Percentiles rank a stretch among this genome's conserved stretches.
These are phyloP conservation scores for Ladona fulva DNA, from an alignment of 1,140 invertebrate species.

Conservation along the genomic window DNA sequence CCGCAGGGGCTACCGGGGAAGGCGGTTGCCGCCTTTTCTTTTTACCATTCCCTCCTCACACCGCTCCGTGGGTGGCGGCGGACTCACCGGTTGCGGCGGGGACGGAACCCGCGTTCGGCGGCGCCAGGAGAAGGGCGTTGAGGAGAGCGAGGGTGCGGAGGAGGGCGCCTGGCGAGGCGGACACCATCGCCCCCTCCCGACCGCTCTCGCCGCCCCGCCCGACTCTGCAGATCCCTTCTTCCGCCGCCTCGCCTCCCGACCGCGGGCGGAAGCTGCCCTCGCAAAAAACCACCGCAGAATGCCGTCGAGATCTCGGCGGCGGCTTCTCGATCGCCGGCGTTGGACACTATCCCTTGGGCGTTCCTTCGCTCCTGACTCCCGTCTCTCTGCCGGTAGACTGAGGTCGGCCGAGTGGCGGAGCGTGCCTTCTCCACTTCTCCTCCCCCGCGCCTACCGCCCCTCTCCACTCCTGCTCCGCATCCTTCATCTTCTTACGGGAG, in stretches of 20 bases:
- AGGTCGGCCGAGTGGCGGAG: not conserved
- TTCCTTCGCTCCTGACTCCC: too few species aligned
- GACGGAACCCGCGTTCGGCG: not conserved
- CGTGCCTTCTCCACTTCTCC: not conserved
- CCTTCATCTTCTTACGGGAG: too few species aligned
- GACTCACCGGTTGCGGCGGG: not conserved
- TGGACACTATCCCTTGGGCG: too few species aligned
- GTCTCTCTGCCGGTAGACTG: constrained; percentile 1
- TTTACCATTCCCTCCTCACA: too few species aligned
- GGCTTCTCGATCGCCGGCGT: too few species aligned
- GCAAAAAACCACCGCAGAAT: too few species aligned
- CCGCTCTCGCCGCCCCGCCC: not conserved
- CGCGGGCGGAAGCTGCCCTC: too few species aligned
- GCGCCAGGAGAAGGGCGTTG: not conserved
- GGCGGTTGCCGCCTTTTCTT: too few species aligned
- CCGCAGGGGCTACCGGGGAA: too few species aligned
- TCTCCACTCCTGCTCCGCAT: too few species aligned
- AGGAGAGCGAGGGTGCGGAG: not conserved
- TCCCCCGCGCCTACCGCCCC: not conserved
- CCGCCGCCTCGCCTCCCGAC: not conserved
- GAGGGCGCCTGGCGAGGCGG: not conserved
- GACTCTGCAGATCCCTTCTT: not conserved
- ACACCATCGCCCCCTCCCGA: not conserved
- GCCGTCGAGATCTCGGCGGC: too few species aligned
- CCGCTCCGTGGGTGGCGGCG: not conserved